Evolutionary conservation across 2,113 vertebrate species (phyloP).

Genomic region (Melospiza georgiana): DNA sequence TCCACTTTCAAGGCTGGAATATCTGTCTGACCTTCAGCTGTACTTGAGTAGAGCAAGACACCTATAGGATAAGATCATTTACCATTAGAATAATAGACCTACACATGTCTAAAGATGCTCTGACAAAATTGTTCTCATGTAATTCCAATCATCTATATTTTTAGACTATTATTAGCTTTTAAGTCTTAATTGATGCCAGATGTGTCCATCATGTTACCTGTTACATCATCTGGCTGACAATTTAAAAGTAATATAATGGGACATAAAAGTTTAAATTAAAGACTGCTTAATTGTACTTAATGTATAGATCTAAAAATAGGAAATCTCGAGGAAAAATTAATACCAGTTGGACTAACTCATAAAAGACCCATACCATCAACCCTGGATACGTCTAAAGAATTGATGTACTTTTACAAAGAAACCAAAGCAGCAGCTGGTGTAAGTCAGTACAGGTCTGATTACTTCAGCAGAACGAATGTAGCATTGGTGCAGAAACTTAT

Average conservation of each 20-base stretch:
- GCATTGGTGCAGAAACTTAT: neutral
- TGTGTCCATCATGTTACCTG: slow-evolving; percentile 20
- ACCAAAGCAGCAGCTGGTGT: neutral
- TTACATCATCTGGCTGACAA: slow-evolving; percentile 24
- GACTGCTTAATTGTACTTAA: neutral
- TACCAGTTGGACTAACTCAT: neutral
- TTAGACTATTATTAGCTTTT: slow-evolving; percentile 35
- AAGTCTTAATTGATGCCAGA: neutral
- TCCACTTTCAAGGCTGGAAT: neutral
- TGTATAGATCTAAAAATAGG: slow-evolving; percentile 52
- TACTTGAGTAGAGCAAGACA: neutral
- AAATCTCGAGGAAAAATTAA: neutral
- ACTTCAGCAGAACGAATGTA: neutral
- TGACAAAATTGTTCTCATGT: neutral
- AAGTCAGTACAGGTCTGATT: neutral
- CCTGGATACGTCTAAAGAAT: neutral
- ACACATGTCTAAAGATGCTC: neutral
- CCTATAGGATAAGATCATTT: neutral
- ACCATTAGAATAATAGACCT: neutral
- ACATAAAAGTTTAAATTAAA: slow-evolving; percentile 35
- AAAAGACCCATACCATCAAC: neutral
- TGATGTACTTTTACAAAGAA: neutral
- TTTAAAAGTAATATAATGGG: slow-evolving; percentile 27
- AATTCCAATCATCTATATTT: slow-evolving; percentile 30
- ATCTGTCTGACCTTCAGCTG: neutral